These are phyloP conservation scores for Troilus luridus DNA, from an alignment of 2,888 invertebrate species.

Conservation along the genomic window DNA sequence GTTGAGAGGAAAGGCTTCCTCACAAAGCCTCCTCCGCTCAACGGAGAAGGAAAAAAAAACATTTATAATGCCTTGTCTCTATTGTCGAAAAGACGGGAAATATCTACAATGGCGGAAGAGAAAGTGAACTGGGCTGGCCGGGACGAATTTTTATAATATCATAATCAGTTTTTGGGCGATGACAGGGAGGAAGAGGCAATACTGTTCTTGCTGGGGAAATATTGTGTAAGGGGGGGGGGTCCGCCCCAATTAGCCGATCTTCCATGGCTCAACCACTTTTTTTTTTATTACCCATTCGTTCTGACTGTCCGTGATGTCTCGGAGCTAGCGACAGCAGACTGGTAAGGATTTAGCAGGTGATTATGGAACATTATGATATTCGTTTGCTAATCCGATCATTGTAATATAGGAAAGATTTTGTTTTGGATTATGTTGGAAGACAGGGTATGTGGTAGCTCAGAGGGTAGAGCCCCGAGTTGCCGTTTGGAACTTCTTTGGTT, in stretches of 20 bases:
- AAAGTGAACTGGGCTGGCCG: background rate
- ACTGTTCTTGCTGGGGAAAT: conserved; percentile 32
- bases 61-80: conserved; percentile 49
- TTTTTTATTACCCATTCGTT: conserved; percentile 17
- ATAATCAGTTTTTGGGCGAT: conserved; percentile 37
- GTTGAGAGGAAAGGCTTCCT: conserved; percentile 35
- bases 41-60: conserved; percentile 14
- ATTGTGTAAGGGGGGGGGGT: conserved; percentile 7
- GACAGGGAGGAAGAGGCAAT: conserved; percentile 46
- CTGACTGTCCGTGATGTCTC: background rate
- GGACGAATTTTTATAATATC: conserved; percentile 44
- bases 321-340: background rate
- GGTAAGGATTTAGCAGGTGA: background rate
- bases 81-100: conserved; percentile 49
- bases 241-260: conserved; percentile 18
- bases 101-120: conserved; percentile 48
- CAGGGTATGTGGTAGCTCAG: too few relatives aligned
- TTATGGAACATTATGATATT: background rate
- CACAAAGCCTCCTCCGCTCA: conserved; percentile 31
- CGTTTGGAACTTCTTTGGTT: too few relatives aligned
- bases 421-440: too few relatives aligned
- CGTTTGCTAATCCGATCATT: background rate
- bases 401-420: background rate
- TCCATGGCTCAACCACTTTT: background rate
- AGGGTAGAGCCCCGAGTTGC: too few relatives aligned